Percentiles rank a stretch among this genome's conserved stretches.
phyloP scores from a whole-genome alignment of 1,140 invertebrate genomes.

The Odontomachus brunneus region DNA sequence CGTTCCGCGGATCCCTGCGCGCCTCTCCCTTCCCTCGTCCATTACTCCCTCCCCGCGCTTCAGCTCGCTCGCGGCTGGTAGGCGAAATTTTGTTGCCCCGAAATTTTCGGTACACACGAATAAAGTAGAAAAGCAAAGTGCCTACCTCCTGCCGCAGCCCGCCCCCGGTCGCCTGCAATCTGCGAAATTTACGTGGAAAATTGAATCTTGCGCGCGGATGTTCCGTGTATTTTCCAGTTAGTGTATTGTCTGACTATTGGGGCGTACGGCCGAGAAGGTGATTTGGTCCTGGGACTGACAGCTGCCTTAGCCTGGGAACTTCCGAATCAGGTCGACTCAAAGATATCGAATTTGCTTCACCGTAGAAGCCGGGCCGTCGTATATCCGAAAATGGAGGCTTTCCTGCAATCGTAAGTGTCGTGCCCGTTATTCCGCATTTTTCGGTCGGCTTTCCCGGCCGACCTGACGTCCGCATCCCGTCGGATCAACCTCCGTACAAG shows the following conservation, averaged over 20 bases:
- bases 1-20: slow-evolving; percentile 10
- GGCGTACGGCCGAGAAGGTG: slow-evolving; percentile 78
- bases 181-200: slow-evolving; percentile 46
- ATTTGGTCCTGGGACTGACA: slow-evolving; percentile 83
- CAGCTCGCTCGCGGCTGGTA: no score
- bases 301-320: slow-evolving; percentile 85
- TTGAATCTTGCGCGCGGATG: slow-evolving; percentile 49
- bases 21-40: no score
- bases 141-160: not conserved
- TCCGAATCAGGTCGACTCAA: slow-evolving; percentile 81
- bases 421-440: slow-evolving; percentile 43
- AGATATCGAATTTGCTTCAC: slow-evolving; percentile 79
- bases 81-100: slow-evolving; percentile 28
- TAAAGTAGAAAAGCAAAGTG: slow-evolving; percentile 58
- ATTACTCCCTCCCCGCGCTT: no score
- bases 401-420: slow-evolving; percentile 83
- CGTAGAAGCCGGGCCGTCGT: slow-evolving; percentile 80
- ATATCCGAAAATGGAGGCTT: slow-evolving; percentile 84
- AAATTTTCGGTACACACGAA: slow-evolving; percentile 51
- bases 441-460: slow-evolving; percentile 13
- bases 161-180: not conserved
- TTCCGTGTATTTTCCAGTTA: slow-evolving; percentile 76
- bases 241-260: slow-evolving; percentile 84
- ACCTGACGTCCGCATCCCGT: not conserved
- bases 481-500: no score